These are phyloP conservation scores for Sebastes umbrosus DNA, from an alignment of 2,797 vertebrate species.

Conservation along the genomic window DNA sequence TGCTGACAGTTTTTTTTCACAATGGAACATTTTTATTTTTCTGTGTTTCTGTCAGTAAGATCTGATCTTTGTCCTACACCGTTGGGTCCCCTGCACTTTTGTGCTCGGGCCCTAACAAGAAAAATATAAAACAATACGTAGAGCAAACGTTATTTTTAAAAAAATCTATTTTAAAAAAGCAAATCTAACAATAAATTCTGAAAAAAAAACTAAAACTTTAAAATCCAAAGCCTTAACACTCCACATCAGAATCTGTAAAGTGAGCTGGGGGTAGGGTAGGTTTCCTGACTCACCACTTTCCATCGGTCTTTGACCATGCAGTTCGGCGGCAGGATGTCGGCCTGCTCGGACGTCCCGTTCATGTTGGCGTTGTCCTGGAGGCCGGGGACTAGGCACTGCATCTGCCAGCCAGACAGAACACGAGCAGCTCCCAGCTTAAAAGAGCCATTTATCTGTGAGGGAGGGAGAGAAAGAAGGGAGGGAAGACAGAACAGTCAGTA, in stretches of 20 bases:
- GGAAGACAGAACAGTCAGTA: background rate
- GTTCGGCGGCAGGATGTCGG: conserved; percentile 97
- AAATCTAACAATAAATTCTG: background rate
- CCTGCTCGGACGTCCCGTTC: conserved; percentile 96
- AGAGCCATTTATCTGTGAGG: conserved; percentile 94
- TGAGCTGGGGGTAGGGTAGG: background rate
- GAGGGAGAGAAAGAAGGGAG: background rate
- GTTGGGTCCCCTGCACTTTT: too few relatives aligned
- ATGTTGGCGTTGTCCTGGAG: conserved; percentile 98
- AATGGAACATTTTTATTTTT: background rate
- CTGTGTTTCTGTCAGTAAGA: background rate
- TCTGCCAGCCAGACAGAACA: conserved; percentile 92
- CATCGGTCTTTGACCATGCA: conserved; percentile 99
- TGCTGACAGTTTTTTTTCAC: background rate
- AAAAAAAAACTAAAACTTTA: background rate
- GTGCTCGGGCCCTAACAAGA: background rate
- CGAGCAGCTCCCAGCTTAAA: conserved; percentile 93
- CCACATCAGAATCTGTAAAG: background rate
- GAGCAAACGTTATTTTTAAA: background rate
- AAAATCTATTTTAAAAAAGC: background rate
- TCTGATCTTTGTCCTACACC: background rate
- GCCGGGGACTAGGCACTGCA: conserved; percentile 97
- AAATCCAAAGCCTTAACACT: background rate
- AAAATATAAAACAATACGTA: background rate
- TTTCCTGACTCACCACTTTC: conserved; percentile 93